Base-by-base conservation (phyloP, 2,797 vertebrate genomes). In the Natrix natrix region DNA sequence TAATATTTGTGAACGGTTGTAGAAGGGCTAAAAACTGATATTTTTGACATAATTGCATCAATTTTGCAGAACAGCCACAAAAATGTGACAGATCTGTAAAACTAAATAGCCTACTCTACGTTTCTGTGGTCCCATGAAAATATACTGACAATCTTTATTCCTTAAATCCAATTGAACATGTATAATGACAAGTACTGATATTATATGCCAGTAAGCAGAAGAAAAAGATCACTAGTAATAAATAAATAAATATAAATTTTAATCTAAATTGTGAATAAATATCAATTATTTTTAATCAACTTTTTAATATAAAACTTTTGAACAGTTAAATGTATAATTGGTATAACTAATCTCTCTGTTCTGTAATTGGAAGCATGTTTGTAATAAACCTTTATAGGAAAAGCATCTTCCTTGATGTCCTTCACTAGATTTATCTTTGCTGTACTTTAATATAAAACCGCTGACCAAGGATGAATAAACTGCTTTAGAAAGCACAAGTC, bases 401-500 rank as follows among this genome's bases (percentile, higher is more conserved):
- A 92, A 87, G n/a, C 52, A 78, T 91, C 48, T n/a, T 43, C 43
- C 91, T 92, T 89, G 11, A 90, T 90, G 13, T 91, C 63, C 83
- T 90, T 92, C 22, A 55, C 12, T 91, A 59, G 11, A 92, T 95
- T 96, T 96, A 95, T 89, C 94, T 88, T 78, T 55, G 90, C 1
- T 93, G 1, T 1, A 78, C 91, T 91, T 87, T 90, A 90, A 89
- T 87, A 78, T 26, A 61, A 78, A 93, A 95, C 74, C 94, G 88
- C 83, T 96, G 95, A 96, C 66, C 57, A 94, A 92, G 22, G n/a
- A 78, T 26, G 57, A 94, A 94, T 57, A 94, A 95, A 94, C 54
- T 94, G 61, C 87, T 93, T 92, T 87, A 95, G 59, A 94, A 96
- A 94, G 93, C 24, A 95, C 94, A 96, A 95, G 87, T 92, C 87